phyloP scores from a whole-genome alignment of 2,888 invertebrate genomes.

The Zaprionus obscuricornis region DNA sequence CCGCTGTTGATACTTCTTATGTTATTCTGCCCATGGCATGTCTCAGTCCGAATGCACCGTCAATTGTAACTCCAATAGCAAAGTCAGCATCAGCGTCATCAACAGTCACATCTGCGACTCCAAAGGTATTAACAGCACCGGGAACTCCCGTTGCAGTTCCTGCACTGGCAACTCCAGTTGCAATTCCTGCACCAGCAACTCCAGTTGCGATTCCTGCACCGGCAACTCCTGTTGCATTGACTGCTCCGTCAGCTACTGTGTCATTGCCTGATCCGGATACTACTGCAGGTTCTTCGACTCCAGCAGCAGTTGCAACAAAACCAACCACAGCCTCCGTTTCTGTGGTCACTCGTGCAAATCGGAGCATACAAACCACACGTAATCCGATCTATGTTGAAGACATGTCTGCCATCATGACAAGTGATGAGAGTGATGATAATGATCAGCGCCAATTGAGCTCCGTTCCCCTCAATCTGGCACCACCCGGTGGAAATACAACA shows the following conservation, averaged over 20 bases:
- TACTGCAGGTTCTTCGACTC: background rate
- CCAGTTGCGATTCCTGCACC: too few species aligned
- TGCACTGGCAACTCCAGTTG: background rate
- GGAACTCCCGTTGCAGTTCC: too few species aligned
- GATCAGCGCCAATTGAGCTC: conserved; percentile 28
- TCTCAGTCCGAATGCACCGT: conserved; percentile 3
- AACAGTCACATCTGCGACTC: background rate
- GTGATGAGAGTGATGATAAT: conserved; percentile 58
- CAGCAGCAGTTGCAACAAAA: background rate
- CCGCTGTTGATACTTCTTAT: conserved; percentile 9
- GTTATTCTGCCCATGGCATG: conserved; percentile 38
- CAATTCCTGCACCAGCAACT: too few species aligned
- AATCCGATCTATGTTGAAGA: conserved; percentile 4
- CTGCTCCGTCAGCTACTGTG: background rate
- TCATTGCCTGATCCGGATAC: background rate
- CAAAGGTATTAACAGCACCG: too few species aligned
- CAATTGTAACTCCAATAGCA: background rate
- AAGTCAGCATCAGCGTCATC: background rate
- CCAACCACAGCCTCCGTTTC: too few species aligned
- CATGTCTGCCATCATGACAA: conserved; percentile 49
- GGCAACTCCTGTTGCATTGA: background rate
- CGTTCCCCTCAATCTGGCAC: conserved; percentile 51
- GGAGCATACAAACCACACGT: conserved; percentile 40
- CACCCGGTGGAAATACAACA: conserved; percentile 23
- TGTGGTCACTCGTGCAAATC: too few species aligned